These are phyloP conservation scores for Drosophila monieri DNA, from an alignment of 2,888 invertebrate genomes.

Conservation along the genomic window DNA sequence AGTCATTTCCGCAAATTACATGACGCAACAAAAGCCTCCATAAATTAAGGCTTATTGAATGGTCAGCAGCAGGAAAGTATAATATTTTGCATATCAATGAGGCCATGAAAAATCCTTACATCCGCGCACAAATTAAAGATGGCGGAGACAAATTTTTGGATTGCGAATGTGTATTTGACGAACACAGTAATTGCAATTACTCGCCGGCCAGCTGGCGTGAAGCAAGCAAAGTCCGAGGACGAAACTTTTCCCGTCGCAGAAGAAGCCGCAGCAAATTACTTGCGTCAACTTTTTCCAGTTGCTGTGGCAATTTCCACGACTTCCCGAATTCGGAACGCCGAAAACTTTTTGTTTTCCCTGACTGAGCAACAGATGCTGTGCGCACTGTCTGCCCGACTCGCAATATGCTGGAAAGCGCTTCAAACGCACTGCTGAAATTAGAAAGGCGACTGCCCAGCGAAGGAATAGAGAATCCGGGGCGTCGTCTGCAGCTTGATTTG, in stretches of 20 bases:
- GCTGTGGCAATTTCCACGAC: constrained; percentile 55
- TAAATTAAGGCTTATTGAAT: constrained; percentile 70
- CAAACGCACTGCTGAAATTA: constrained; percentile 44
- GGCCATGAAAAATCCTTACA: background rate
- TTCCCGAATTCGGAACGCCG: constrained; percentile 28
- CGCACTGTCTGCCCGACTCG: constrained; percentile 35
- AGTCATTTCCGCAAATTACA: constrained; percentile 75
- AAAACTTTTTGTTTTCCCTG: constrained; percentile 50
- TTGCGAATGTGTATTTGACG: constrained; percentile 63
- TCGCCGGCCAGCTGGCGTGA: constrained; percentile 46
- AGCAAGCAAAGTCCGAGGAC: constrained; percentile 1
- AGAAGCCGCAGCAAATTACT: constrained; percentile 57
- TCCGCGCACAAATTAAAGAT: constrained; percentile 24
- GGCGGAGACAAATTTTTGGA: constrained; percentile 12
- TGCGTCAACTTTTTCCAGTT: constrained; percentile 49
- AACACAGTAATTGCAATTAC: constrained; percentile 74
- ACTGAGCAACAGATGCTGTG: constrained; percentile 68
- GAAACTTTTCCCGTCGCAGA: constrained; percentile 20
- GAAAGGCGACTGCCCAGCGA: constrained; percentile 24
- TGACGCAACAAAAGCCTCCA: constrained; percentile 44
- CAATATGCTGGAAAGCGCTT: constrained; percentile 56
- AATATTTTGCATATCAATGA: constrained; percentile 29
- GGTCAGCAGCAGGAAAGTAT: constrained; percentile 16
- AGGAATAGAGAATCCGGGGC: constrained; percentile 1
- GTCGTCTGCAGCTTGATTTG: constrained; percentile 56